Conservation (phyloP, 2,113 vertebrate genomes). For the Rhynchomys soricoides region DNA sequence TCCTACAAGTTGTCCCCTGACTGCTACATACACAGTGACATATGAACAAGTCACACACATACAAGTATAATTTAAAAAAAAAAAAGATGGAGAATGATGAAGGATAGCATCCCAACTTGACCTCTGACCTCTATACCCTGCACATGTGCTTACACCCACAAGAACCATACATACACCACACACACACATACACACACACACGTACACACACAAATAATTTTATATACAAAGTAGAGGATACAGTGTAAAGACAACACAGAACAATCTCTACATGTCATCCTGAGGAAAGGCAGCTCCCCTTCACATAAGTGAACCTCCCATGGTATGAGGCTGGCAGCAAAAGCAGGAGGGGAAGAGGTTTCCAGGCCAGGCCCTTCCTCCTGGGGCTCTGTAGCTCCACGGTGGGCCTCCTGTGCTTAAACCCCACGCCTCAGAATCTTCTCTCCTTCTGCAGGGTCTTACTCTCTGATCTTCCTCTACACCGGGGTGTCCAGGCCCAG, state of each 20-base stretch:
- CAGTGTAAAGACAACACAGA: neutral
- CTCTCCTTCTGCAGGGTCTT: constrained; percentile 53
- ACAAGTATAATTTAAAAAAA: no score
- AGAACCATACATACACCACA: neutral
- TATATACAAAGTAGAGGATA: neutral
- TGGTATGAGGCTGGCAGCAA: no score
- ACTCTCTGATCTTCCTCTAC: constrained; percentile 67
- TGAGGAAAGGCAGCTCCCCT: neutral
- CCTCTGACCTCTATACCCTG: neutral
- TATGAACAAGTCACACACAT: neutral
- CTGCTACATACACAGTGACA: neutral
- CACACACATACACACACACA: neutral
- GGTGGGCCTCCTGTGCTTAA: accelerated
- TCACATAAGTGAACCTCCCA: neutral
- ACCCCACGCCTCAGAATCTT: neutral
- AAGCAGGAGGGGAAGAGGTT: neutral
- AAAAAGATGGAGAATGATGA: neutral
- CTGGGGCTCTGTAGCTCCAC: neutral
- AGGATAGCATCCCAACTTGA: neutral
- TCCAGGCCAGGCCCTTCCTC: neutral
- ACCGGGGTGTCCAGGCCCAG: constrained; percentile 28
- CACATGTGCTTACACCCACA: neutral
- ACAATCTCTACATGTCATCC: neutral
- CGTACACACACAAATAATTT: neutral
- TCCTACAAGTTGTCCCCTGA: neutral